A percentile compares a stretch with the other conserved stretches of the same genome.
Evolutionary conservation across 2,888 invertebrate genomes (phyloP).

Genomic region (Masnerella sp.): DNA sequence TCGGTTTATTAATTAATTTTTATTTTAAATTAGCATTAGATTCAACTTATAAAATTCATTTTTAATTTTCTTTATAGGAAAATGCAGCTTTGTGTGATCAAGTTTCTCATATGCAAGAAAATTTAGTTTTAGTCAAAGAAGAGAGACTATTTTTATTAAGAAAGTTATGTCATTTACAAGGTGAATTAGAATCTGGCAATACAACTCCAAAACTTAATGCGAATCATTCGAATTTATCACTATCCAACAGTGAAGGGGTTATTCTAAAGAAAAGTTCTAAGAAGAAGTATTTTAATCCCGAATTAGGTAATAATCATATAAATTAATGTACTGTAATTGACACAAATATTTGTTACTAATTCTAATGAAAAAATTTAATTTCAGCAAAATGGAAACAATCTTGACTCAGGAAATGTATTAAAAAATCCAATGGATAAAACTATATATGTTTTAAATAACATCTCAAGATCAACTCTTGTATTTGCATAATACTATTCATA

Average conservation of each 20-base stretch:
- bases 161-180: conserved; percentile 84
- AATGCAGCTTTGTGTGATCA: conserved; percentile 93
- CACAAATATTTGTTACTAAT: background rate
- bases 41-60: background rate
- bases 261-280: conserved; percentile 71
- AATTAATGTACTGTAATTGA: background rate
- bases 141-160: conserved; percentile 89
- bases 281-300: conserved; percentile 69
- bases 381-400: background rate
- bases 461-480: too few species aligned
- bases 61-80: conserved; percentile 80
- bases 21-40: too few species aligned
- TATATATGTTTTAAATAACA: too few species aligned
- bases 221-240: conserved; percentile 65
- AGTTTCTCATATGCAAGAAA: conserved; percentile 90
- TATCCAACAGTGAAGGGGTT: conserved; percentile 66
- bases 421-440: too few species aligned
- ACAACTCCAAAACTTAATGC: conserved; percentile 67
- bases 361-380: background rate
- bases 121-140: conserved; percentile 87
- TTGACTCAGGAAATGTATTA: too few species aligned
- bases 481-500: too few species aligned
- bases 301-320: conserved; percentile 65
- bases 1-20: too few species aligned
- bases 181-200: conserved; percentile 70